Evolutionary conservation across 1,140 invertebrate species (phyloP), one percentile per base, ranked within the genome.

Genomic region (Aphelinus atriplicis): DNA sequence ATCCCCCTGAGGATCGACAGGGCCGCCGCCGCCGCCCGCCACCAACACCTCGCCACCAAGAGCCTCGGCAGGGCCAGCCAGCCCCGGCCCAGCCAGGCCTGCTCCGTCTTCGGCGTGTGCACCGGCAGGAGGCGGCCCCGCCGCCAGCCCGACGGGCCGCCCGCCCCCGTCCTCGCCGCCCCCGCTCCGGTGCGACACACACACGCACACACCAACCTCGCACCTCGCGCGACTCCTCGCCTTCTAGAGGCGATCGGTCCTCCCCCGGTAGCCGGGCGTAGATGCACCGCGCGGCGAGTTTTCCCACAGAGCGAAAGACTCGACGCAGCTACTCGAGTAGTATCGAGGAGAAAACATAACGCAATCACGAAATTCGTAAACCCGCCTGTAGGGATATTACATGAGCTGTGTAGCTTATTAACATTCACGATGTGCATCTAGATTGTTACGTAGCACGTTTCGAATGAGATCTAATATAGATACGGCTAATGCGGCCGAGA

Each of bases 61-160:
- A 71, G 50, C 61, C 58, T 65, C 46, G 26, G 42, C 2, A 5
- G 42, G 9, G 46, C 73, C 50, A 78, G 61, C 10, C 6, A 57
- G 81, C 73, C 7, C 43, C 58, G 70, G 46, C 82, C 77, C 63
- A 78, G 74, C 43, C 79, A 80, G 67, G 80, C 80, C 2, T 85
- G 85, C 5, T 88, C 86, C 60, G 87, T 88, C 73, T 88, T 87
- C 71, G 86, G 85, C 3, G 80, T 87, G 3, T 88, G 86, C 51
- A 88, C 87, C 1, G 84, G 81, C 0, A 83, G 81, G 66, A 81
- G 85, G 66, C 85, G 79, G 48, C 61, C 77, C 0, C 73, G 68
- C 4, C 47, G 47, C 1, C 73, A 70, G 3, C 48, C 26, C 26
- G 26, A 26, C 26, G 26, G 26, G 26, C 26, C 26, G 26, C 26